Conservation (phyloP, 2,113 vertebrate species). For the Antennarius striatus region DNA sequence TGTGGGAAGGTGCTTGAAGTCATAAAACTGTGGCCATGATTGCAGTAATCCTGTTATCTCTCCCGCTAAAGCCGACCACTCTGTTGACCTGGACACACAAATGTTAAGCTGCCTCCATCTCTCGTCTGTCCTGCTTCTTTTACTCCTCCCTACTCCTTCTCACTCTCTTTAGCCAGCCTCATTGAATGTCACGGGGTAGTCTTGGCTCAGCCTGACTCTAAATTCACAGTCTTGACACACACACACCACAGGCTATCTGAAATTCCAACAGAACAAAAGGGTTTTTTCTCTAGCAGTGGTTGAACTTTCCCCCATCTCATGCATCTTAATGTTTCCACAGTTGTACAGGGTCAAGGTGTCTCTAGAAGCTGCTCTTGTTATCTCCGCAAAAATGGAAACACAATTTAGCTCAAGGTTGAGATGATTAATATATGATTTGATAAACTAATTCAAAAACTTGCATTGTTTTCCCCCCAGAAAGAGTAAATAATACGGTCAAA, state of each 20-base stretch:
- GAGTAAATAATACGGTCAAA: slow-evolving; percentile 72
- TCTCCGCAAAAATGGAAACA: slow-evolving; percentile 22
- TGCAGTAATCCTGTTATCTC: slow-evolving; percentile 84
- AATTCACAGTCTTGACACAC: slow-evolving; percentile 74
- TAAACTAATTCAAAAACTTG: slow-evolving; percentile 59
- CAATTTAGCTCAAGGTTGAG: slow-evolving; percentile 27
- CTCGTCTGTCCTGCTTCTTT: slow-evolving; percentile 51
- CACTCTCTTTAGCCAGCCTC: slow-evolving; percentile 71
- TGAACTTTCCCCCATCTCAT: slow-evolving; percentile 60
- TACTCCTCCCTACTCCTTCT: slow-evolving; percentile 58
- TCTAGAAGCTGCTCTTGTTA: slow-evolving; percentile 21
- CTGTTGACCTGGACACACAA: slow-evolving; percentile 80
- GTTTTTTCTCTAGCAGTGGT: slow-evolving; percentile 64
- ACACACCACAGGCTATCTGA: slow-evolving; percentile 69
- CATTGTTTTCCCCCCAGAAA: slow-evolving; percentile 61
- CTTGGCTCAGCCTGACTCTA: slow-evolving; percentile 63
- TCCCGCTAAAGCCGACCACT: slow-evolving; percentile 80
- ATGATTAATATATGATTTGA: slow-evolving; percentile 72
- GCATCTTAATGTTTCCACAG: slow-evolving; percentile 66
- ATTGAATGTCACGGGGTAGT: slow-evolving; percentile 78
- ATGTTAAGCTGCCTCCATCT: slow-evolving; percentile 79
- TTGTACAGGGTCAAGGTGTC: slow-evolving; percentile 45
- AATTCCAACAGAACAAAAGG: slow-evolving; percentile 77
- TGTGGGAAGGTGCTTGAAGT: slow-evolving; percentile 57
- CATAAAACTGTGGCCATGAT: slow-evolving; percentile 74